Conservation (phyloP, 2,888 invertebrate species). For the Serrognathus titanus region DNA sequence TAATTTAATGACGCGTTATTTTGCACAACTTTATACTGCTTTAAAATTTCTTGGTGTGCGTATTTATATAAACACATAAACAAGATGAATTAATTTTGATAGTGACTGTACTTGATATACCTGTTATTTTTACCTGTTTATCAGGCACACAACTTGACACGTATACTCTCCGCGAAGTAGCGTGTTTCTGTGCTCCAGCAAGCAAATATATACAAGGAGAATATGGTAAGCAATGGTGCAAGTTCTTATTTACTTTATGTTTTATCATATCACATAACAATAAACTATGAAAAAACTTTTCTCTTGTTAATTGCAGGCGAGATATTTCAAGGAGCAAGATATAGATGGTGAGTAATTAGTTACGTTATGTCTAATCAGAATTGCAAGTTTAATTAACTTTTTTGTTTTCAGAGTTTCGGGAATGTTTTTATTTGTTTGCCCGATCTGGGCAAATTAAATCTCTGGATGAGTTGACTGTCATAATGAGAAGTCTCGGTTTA, state of each 20-base stretch:
- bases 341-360: conserved; percentile 74
- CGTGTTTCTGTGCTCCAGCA: conserved; percentile 12
- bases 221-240: conserved; percentile 13
- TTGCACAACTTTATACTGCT: too few species aligned
- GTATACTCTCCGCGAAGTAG: conserved; percentile 4
- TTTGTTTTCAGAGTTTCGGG: conserved; percentile 77
- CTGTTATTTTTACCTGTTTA: conserved; percentile 22
- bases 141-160: conserved; percentile 9
- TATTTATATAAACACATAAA: too few species aligned
- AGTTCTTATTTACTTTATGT: conserved; percentile 6
- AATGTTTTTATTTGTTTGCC: conserved; percentile 94
- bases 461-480: conserved; percentile 85
- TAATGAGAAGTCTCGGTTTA: conserved; percentile 91
- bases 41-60: too few species aligned
- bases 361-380: not conserved
- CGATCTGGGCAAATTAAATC: conserved; percentile 84
- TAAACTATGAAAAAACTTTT: conserved; percentile 2
- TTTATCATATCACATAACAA: conserved; percentile 2
- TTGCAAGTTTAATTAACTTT: conserved; percentile 9
- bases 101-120: conserved; percentile 22
- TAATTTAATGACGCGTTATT: too few species aligned
- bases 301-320: conserved; percentile 62
- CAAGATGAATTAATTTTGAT: too few species aligned
- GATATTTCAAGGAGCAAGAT: conserved; percentile 91
- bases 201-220: conserved; percentile 4